These are phyloP conservation scores for Dromiciops gliroides DNA, from an alignment of 2,113 vertebrate genomes.

Conservation along the genomic window DNA sequence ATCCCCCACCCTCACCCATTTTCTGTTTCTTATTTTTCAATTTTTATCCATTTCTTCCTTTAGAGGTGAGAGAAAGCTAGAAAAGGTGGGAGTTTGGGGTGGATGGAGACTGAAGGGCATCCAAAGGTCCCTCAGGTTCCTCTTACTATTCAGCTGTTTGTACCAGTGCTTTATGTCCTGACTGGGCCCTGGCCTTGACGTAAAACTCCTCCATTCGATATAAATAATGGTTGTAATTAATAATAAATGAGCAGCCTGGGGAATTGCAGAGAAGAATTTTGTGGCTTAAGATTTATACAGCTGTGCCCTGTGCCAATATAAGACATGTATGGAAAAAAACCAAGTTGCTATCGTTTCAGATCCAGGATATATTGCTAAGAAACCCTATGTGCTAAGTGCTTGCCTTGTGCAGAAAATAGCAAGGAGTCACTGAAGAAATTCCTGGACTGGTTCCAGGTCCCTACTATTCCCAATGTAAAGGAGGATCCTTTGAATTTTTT, in stretches of 20 bases:
- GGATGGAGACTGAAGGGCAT: neutral
- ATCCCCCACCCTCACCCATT: neutral
- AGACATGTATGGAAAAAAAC: conserved; percentile 63
- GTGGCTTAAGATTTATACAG: conserved; percentile 72
- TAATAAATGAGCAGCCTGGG: conserved; percentile 75
- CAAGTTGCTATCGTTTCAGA: conserved; percentile 28
- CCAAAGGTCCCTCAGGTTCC: neutral
- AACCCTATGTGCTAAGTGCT: neutral
- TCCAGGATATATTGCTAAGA: conserved; percentile 48
- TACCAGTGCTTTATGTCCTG: neutral
- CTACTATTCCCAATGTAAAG: conserved; percentile 42
- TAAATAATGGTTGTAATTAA: conserved; percentile 76
- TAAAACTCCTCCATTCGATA: conserved; percentile 64
- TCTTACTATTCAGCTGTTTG: neutral
- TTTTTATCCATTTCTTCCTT: neutral
- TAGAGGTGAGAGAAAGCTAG: neutral
- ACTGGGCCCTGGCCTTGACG: conserved; percentile 34
- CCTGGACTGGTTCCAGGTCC: neutral
- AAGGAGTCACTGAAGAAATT: neutral
- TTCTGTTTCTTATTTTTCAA: neutral
- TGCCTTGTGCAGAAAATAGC: conserved; percentile 24
- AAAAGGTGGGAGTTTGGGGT: neutral
- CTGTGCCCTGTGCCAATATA: conserved; percentile 51
- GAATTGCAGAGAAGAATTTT: conserved; percentile 68
- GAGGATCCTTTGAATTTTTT: conserved; percentile 52